Percentiles rank a stretch among this genome's conserved stretches.
These are phyloP conservation scores for Myotis findleyi DNA, from an alignment of 2,797 vertebrate genomes.

Conservation along the genomic window DNA sequence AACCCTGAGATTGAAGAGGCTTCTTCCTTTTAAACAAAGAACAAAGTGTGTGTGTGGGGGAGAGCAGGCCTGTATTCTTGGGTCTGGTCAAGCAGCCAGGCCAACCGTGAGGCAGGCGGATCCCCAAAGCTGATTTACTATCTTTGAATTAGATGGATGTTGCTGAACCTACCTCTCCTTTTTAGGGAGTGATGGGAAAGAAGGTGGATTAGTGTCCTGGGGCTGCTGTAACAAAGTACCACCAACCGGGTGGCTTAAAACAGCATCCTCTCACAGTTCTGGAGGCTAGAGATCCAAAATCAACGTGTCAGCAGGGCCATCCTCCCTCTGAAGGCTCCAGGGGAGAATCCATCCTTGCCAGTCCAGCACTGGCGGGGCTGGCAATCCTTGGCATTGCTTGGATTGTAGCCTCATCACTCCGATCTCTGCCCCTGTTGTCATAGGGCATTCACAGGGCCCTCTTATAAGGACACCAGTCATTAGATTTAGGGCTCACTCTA, in stretches of 20 bases:
- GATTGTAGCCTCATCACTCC: neutral
- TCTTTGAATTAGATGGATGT: neutral
- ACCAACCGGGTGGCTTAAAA: neutral
- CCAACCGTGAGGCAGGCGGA: neutral
- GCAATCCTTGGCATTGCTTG: neutral
- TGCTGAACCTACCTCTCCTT: neutral
- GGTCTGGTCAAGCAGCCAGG: neutral
- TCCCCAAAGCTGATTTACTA: neutral
- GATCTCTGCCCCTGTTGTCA: fast-evolving
- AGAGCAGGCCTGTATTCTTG: neutral
- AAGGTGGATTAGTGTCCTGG: neutral
- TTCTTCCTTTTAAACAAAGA: neutral
- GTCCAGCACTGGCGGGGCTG: neutral
- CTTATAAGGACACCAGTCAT: neutral
- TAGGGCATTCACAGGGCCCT: neutral
- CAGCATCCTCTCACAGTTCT: neutral
- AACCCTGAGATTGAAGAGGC: neutral
- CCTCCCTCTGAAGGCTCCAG: neutral
- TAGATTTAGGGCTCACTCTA: neutral
- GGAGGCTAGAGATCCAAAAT: neutral
- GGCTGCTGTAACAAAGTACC: neutral
- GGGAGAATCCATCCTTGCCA: neutral
- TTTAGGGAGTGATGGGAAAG: neutral
- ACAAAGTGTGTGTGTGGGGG: neutral
- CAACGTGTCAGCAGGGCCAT: neutral